Evolutionary conservation across 2,797 vertebrate genomes (phyloP).

Genomic region (Pelobates cultripes): DNA sequence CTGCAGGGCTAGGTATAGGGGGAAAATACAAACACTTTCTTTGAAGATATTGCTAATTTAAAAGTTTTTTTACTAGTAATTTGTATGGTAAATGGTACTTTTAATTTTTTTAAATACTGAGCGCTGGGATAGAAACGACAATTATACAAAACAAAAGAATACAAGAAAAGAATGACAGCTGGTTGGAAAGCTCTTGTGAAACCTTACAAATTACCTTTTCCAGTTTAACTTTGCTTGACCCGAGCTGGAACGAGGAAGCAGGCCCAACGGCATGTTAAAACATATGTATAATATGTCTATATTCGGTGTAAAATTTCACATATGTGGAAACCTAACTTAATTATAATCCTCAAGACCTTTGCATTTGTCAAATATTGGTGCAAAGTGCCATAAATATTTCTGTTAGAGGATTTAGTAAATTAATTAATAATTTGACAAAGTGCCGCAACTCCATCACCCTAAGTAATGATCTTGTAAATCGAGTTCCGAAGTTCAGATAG

Average conservation of each 20-base stretch:
- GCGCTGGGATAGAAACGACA: not conserved
- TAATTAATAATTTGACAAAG: conserved; percentile 43
- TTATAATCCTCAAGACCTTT: conserved; percentile 57
- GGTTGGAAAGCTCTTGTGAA: conserved; percentile 63
- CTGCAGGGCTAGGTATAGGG: too few relatives aligned
- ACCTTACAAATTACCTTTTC: conserved; percentile 60
- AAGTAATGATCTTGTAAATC: not conserved
- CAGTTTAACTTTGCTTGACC: conserved; percentile 71
- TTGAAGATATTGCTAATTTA: too few relatives aligned
- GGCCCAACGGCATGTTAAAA: conserved; percentile 65
- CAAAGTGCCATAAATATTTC: conserved; percentile 23
- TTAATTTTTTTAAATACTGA: not conserved
- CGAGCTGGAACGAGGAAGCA: conserved; percentile 65
- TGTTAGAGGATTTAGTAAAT: conserved; percentile 7
- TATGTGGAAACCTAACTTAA: conserved; percentile 59
- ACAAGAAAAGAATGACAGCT: conserved; percentile 56
- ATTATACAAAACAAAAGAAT: not conserved
- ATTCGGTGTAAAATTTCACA: conserved; percentile 67
- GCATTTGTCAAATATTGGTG: conserved; percentile 58
- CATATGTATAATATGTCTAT: conserved; percentile 59
- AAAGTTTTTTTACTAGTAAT: too few relatives aligned
- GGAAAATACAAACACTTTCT: too few relatives aligned
- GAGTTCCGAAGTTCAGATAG: not conserved
- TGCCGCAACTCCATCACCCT: conserved; percentile 14
- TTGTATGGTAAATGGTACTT: not conserved